phyloP scores from a whole-genome alignment of 2,888 invertebrate species.

The Thumatha senex region DNA sequence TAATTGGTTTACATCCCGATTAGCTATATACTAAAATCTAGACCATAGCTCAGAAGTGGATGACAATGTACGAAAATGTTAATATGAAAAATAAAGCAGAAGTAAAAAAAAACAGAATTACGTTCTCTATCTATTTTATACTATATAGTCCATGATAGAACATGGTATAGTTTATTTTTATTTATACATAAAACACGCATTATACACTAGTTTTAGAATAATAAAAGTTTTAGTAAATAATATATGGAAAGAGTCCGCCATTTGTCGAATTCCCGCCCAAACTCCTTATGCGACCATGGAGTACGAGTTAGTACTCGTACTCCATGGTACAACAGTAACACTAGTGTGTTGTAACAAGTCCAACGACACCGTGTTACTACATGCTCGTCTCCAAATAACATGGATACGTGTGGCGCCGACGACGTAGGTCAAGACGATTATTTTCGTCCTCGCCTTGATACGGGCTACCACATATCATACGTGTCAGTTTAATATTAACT shows the following conservation, averaged over 20 bases:
- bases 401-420: constrained; percentile 54
- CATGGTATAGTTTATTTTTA: too few species aligned
- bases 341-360: constrained; percentile 44
- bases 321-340: constrained; percentile 4
- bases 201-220: too few species aligned
- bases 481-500: constrained; percentile 74
- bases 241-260: background rate
- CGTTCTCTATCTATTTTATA: too few species aligned
- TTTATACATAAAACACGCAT: too few species aligned
- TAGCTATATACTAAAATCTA: too few species aligned
- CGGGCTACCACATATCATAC: constrained; percentile 77
- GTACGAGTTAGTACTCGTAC: constrained; percentile 2
- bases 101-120: too few species aligned
- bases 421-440: constrained; percentile 78
- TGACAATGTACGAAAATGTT: too few species aligned
- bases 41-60: too few species aligned
- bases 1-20: too few species aligned
- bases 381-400: constrained; percentile 61
- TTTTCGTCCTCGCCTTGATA: constrained; percentile 80
- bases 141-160: too few species aligned
- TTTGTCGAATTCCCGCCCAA: constrained; percentile 1
- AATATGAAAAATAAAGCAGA: too few species aligned
- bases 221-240: background rate
- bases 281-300: constrained; percentile 5
- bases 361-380: constrained; percentile 56